phyloP scores from a whole-genome alignment of 2,797 vertebrate species.

The Acrossocheilus fasciatus region DNA sequence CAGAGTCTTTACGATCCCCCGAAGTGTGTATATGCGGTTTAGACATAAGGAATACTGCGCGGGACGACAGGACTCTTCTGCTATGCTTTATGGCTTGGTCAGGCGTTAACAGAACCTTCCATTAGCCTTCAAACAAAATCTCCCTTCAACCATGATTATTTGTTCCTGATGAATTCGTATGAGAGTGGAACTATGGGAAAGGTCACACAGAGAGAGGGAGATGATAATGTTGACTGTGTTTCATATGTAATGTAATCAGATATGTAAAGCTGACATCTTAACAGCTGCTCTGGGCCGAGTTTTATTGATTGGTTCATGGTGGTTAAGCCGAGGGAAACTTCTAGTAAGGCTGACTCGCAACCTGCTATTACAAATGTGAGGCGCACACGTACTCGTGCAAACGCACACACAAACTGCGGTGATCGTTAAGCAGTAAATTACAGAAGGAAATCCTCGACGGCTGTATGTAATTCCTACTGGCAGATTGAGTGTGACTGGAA shows the following conservation, averaged over 20 bases:
- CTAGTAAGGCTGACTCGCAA: slow-evolving; percentile 40
- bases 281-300: slow-evolving; percentile 31
- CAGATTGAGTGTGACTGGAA: slow-evolving; percentile 54
- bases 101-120: slow-evolving; percentile 54
- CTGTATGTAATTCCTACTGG: slow-evolving; percentile 58
- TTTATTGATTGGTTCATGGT: slow-evolving; percentile 51
- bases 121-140: slow-evolving; percentile 52
- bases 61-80: slow-evolving; percentile 39
- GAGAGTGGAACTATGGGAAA: slow-evolving; percentile 47
- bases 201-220: slow-evolving; percentile 30
- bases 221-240: slow-evolving; percentile 41
- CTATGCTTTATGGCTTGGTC: slow-evolving; percentile 48
- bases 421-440: slow-evolving; percentile 55
- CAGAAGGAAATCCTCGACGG: slow-evolving; percentile 58
- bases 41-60: slow-evolving; percentile 37
- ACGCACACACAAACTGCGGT: slow-evolving; percentile 47
- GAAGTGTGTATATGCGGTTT: slow-evolving; percentile 44
- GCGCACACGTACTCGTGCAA: slow-evolving; percentile 27
- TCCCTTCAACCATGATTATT: slow-evolving; percentile 41
- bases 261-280: slow-evolving; percentile 49
- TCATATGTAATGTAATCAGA: slow-evolving; percentile 53
- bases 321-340: slow-evolving; percentile 43
- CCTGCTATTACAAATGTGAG: slow-evolving; percentile 47
- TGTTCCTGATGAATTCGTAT: slow-evolving; percentile 31
- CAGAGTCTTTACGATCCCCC: slow-evolving; percentile 36